Evolutionary conservation across 2,113 vertebrate genomes (phyloP).

Genomic region (Tachuris rubrigastra): DNA sequence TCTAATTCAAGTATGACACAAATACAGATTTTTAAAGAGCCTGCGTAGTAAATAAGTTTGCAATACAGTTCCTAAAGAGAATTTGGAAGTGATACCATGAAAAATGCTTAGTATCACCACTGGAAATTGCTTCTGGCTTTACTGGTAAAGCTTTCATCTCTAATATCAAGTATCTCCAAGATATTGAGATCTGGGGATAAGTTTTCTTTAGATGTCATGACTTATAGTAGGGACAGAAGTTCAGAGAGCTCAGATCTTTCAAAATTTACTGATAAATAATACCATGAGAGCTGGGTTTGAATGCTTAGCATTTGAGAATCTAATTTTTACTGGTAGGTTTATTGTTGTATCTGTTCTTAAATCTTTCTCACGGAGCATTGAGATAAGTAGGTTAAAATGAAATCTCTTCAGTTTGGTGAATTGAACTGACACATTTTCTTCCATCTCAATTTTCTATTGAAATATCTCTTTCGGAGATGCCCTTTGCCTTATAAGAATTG

Average conservation of each 20-base stretch:
- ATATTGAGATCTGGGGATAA: not conserved
- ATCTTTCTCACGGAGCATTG: not conserved
- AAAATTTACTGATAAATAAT: not conserved
- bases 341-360: not conserved
- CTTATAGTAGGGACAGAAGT: not conserved
- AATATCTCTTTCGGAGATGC: not conserved
- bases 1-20: not conserved
- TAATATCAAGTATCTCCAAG: not conserved
- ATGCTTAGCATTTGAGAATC: not conserved
- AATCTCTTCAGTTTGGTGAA: constrained; percentile 18
- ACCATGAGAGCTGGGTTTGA: not conserved
- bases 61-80: not conserved
- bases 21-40: not conserved
- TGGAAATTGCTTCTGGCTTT: not conserved
- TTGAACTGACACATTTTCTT: constrained; percentile 30
- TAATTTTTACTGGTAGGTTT: not conserved
- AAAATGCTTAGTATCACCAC: not conserved
- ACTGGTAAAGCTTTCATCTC: not conserved
- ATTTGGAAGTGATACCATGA: not conserved
- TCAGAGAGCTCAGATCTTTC: not conserved
- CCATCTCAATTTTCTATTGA: constrained; percentile 10
- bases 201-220: not conserved
- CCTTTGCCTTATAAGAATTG: constrained; percentile 36
- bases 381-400: constrained; percentile 20
- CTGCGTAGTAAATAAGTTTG: not conserved